Conservation (phyloP, 1,140 invertebrate genomes). For the Acromyrmex charruanus region DNA sequence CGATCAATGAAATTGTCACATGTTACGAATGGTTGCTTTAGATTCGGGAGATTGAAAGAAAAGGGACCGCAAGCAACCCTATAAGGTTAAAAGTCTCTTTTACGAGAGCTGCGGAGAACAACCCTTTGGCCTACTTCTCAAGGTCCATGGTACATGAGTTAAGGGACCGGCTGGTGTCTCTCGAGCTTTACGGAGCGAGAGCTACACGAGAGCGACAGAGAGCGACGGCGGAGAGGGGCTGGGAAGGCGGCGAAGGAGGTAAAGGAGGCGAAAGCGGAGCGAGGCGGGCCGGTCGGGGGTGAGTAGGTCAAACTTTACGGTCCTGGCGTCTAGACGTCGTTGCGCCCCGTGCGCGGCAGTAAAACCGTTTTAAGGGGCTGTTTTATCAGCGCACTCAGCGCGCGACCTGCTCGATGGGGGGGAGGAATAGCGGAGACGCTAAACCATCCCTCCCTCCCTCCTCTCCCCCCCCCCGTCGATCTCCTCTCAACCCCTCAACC, state of each 20-base stretch:
- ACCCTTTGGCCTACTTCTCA: slow-evolving; percentile 80
- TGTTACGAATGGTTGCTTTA: not conserved
- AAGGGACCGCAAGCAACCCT: slow-evolving; percentile 63
- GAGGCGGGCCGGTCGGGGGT: slow-evolving; percentile 77
- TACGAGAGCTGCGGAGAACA: slow-evolving; percentile 36
- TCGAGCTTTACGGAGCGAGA: slow-evolving; percentile 49
- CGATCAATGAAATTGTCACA: not conserved
- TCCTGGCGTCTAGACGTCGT: slow-evolving; percentile 86
- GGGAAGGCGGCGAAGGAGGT: slow-evolving; percentile 30
- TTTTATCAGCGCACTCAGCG: slow-evolving; percentile 84
- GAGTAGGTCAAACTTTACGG: slow-evolving; percentile 87
- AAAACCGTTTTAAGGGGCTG: slow-evolving; percentile 87
- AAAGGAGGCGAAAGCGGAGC: slow-evolving; percentile 44
- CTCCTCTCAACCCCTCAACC: slow-evolving; percentile 12
- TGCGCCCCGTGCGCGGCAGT: slow-evolving; percentile 84
- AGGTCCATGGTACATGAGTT: slow-evolving; percentile 69
- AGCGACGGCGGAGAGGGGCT: slow-evolving; percentile 8
- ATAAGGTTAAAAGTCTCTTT: slow-evolving; percentile 70
- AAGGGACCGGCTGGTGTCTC: slow-evolving; percentile 67
- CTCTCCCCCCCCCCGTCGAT: not conserved
- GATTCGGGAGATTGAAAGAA: slow-evolving; percentile 39
- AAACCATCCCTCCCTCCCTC: slow-evolving; percentile 17
- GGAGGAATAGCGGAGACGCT: slow-evolving; percentile 64
- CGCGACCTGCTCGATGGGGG: slow-evolving; percentile 12
- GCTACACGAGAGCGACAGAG: slow-evolving; percentile 58